Conservation (phyloP, 2,888 invertebrate genomes). For the Vandiemenella viatica region DNA sequence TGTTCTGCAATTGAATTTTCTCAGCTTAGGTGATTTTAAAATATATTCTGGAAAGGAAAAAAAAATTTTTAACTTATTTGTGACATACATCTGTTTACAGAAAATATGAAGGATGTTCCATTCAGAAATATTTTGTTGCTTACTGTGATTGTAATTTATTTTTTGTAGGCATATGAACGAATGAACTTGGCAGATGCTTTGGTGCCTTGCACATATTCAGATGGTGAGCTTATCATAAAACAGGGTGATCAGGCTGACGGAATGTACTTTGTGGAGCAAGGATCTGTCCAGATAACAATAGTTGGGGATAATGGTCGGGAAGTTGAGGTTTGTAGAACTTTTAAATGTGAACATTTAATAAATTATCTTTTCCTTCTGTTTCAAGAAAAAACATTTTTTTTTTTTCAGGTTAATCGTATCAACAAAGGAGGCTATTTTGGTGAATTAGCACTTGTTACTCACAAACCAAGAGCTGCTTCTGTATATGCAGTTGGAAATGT, state of each 20-base stretch:
- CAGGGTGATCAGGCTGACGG: conserved; percentile 91
- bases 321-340: conserved; percentile 24
- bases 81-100: too few relatives aligned
- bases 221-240: conserved; percentile 75
- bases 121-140: too few relatives aligned
- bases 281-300: conserved; percentile 74
- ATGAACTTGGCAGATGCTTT: conserved; percentile 96
- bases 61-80: too few relatives aligned
- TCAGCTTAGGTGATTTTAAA: too few relatives aligned
- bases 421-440: conserved; percentile 77
- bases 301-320: conserved; percentile 62
- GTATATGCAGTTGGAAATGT: conserved; percentile 73
- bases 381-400: conserved; percentile 4
- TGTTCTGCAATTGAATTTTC: too few relatives aligned
- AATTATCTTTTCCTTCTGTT: neutral
- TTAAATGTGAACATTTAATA: neutral
- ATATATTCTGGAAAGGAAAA: too few relatives aligned
- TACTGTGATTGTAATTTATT: too few relatives aligned
- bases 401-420: conserved; percentile 37
- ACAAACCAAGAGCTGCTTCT: conserved; percentile 90
- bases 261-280: conserved; percentile 96
- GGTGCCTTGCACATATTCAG: conserved; percentile 56
- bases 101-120: too few relatives aligned
- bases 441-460: conserved; percentile 90
- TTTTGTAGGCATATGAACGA: conserved; percentile 70